A percentile compares a stretch with the other conserved stretches of the same genome.
Conservation (phyloP, 1,140 invertebrate genomes). For the Manduca sexta region DNA sequence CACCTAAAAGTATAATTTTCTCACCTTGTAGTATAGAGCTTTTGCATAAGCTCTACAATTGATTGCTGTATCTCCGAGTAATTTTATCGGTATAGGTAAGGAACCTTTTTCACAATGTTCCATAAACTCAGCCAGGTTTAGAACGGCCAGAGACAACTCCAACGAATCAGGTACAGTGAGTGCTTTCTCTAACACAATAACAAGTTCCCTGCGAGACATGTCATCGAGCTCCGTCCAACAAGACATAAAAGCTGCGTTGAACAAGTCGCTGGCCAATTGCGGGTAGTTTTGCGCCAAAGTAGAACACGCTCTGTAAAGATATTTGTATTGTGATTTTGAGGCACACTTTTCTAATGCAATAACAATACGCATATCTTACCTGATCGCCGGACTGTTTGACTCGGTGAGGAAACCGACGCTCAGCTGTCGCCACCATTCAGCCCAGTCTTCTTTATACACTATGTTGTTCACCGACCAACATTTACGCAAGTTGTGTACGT, state of each 20-base stretch:
- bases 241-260: constrained; percentile 99
- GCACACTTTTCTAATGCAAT: too few species aligned
- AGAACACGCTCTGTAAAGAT: constrained; percentile 83
- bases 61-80: constrained; percentile 88
- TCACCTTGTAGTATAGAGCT: constrained; percentile 95
- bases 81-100: constrained; percentile 89
- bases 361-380: constrained; percentile 48
- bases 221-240: constrained; percentile 97
- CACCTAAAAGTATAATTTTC: too few species aligned
- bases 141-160: constrained; percentile 96
- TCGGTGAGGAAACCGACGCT: constrained; percentile 94
- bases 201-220: constrained; percentile 88
- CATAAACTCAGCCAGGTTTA: constrained; percentile 99
- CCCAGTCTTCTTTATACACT: constrained; percentile 97
- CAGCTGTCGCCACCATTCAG: constrained; percentile 94
- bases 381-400: constrained; percentile 93
- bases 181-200: constrained; percentile 89
- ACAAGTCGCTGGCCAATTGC: constrained; percentile 94
- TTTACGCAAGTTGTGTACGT: constrained; percentile 85
- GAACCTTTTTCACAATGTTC: constrained; percentile 98
- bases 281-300: constrained; percentile 95
- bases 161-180: constrained; percentile 93
- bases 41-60: constrained; percentile 92
- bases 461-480: constrained; percentile 88
- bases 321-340: not conserved